Conservation (phyloP, 2,888 invertebrate genomes). For the Megaustenia siamemsis region DNA sequence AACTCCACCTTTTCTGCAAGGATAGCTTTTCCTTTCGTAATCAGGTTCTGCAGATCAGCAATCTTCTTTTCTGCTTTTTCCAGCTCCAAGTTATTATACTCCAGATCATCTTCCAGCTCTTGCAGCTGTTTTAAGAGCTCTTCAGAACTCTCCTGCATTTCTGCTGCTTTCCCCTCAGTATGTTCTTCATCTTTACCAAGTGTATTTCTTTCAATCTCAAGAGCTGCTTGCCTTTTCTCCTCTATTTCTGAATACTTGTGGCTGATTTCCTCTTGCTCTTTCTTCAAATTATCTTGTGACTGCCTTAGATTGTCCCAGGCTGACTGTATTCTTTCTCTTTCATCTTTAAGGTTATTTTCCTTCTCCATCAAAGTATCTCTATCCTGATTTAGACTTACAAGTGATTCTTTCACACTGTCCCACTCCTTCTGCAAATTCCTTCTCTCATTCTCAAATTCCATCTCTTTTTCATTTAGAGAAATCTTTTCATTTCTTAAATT, state of each 20-base stretch:
- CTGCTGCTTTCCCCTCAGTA: not conserved
- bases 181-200: not conserved
- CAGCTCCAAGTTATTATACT: not conserved
- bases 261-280: not conserved
- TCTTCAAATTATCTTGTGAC: not conserved
- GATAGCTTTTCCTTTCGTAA: slow-evolving; percentile 21
- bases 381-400: not conserved
- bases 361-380: not conserved
- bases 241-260: not conserved
- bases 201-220: not conserved
- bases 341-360: not conserved
- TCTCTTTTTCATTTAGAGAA: not conserved
- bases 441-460: not conserved
- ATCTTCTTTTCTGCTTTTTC: slow-evolving; percentile 16
- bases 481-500: not conserved
- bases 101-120: slow-evolving; percentile 1
- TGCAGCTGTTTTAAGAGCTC: not conserved
- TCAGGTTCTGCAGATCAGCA: not conserved
- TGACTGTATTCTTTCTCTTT: not conserved
- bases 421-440: slow-evolving; percentile 10
- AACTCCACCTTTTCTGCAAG: not conserved
- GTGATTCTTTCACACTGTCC: not conserved
- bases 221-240: not conserved
- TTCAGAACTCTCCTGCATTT: not conserved
- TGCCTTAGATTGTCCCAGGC: not conserved